Conservation (phyloP, 2,113 vertebrate species). For the Gorsachius goisagi region DNA sequence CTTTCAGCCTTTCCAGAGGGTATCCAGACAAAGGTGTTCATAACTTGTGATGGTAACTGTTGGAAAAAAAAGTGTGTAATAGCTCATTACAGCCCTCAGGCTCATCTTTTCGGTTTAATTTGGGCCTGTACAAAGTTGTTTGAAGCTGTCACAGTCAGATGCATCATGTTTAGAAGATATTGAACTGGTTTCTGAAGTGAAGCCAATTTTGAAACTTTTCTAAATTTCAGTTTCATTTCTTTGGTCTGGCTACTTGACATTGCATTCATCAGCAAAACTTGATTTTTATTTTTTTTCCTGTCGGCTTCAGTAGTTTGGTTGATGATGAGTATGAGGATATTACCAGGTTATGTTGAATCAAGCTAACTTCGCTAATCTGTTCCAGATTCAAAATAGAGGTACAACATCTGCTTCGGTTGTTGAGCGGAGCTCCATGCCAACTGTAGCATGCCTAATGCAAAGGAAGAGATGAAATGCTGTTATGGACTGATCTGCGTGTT, state of each 20-base stretch:
- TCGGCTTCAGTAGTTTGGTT: neutral
- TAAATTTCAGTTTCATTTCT: neutral
- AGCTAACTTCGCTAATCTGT: neutral
- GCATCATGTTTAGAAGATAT: neutral
- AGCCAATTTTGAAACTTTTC: neutral
- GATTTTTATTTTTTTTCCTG: neutral
- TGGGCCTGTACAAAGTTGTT: neutral
- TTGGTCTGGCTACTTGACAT: neutral
- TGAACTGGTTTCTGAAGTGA: neutral
- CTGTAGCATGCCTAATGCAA: slow-evolving; percentile 17
- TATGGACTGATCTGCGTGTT: neutral
- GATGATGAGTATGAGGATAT: neutral
- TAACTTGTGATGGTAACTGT: neutral
- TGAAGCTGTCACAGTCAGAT: neutral
- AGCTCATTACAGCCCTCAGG: neutral
- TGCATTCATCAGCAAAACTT: neutral
- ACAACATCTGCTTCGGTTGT: slow-evolving; percentile 20
- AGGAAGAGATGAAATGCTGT: neutral
- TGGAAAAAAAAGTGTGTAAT: neutral
- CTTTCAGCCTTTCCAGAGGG: neutral
- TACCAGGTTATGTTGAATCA: neutral
- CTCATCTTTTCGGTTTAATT: neutral
- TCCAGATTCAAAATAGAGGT: slow-evolving; percentile 49
- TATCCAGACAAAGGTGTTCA: neutral
- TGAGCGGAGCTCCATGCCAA: neutral